Base-by-base conservation (phyloP, 2,888 invertebrate genomes). In the Leptogaster cylindrica region DNA sequence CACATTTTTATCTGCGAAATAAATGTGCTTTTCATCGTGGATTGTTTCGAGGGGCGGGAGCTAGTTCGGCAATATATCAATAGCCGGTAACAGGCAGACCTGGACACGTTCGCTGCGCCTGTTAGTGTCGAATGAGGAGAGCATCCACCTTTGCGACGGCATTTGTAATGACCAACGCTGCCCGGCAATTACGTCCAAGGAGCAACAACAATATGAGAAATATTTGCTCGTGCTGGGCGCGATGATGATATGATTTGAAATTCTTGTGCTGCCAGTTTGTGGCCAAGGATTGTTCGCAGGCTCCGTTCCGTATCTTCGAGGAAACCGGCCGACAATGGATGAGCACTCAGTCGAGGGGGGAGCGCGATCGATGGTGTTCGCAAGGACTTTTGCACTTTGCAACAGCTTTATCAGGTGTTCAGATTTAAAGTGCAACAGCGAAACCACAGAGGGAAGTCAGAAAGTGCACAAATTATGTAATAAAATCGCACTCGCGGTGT, bases 181-280 rank as follows among this genome's bases (percentile, higher is more conserved):
- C 14, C 50, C 14, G 23, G 6, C 14, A 51, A 25, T n/a, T 14
- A 8, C 25, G 16, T 27, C 23, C 23, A 36, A 58, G 39, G 12
- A 55, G 12, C 16, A 55, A 55, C 18, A 39, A 55, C n/a, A n/a
- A n/a, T 27, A 58, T 41, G 41, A 39, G 41, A 27, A 58, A 58
- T 41, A 58, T 58, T 58, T 58, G 39, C 41, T 58, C 58, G 58
- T 58, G 58, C 25, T 58, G 27, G 58, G 39, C n/a, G n/a, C 58
- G 58, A 41, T 58, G 58, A 41, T 58, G 58, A 25, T 25, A 51
- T 16, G 58, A 58, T 58, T 39, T 39, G 39, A 39, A n/a, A 39
- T 39, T 39, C 46, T 14, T 18, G 4, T 14, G 46, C 46, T 18
- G 39, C 39, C 14, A 12, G 39, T 39, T 51, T 28, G 25, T 48